Evolutionary conservation across 1,140 invertebrate species (phyloP), one percentile per base, ranked within the genome.

Genomic region (Thalassaphorura encarpata): DNA sequence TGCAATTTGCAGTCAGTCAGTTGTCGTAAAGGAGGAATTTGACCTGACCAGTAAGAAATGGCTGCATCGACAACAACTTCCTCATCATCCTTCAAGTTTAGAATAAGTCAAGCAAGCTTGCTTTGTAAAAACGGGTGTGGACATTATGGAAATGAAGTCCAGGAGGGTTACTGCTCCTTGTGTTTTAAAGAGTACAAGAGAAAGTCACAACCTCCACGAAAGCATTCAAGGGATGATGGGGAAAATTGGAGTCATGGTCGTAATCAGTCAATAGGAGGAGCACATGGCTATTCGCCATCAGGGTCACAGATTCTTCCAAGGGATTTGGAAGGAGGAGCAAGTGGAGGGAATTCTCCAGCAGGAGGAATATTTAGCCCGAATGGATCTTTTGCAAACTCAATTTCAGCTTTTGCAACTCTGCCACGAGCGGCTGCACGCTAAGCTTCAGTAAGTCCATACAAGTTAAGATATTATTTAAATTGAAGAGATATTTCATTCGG

Each of bases 161-260:
- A 94, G 87, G 84, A 93, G 69, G 87, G 93, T 16, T 94, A 93
- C 69, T 99, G 96, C 71, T 97, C 94, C 24, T 87, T 93, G 73
- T 99, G 81, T 63, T 81, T 80, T 69, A 61, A 62, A 47, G 43
- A 42, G 18, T 65, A 62, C 42, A 65, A 65, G 36, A 50, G 56
- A 27, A 50, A 43, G 15, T 57, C 59, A 28, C 33, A 8, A 11
- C 8, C 46, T 8, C 19, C 5, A 13, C 8, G 31, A 39, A 16
- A 36, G 33, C 26, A 51, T 6, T 36, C 48, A 11, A 26, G 18
- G 3, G 23, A 6, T 21, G 18, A 21, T 36, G 18, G 27, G 21
- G 18, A 3, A 33, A 15, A 3, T 51, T 15, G 28, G 21, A 8
- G 21, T 16, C 21, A 21, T 21, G 21, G 21, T n/a, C n/a, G 13